Evolutionary conservation across 2,888 invertebrate genomes (phyloP).

Genomic region (Charanyca ferruginea): DNA sequence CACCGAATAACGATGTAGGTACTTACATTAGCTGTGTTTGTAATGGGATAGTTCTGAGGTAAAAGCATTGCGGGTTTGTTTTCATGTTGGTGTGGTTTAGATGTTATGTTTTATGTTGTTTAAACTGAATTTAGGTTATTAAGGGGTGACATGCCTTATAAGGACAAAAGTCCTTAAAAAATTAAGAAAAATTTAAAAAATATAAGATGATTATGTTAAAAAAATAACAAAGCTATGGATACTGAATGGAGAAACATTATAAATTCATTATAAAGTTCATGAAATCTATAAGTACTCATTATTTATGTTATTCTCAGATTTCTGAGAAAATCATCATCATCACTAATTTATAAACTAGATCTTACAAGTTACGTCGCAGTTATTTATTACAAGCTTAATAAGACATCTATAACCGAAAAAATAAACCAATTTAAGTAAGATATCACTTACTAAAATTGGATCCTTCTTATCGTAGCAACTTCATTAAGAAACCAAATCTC

Average conservation of each 20-base stretch:
- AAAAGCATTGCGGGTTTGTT: conserved; percentile 29
- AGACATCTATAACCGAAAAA: not conserved
- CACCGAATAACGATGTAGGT: conserved; percentile 38
- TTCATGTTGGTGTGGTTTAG: conserved; percentile 4
- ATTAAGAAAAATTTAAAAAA: too few species aligned
- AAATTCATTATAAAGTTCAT: not conserved
- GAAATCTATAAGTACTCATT: not conserved
- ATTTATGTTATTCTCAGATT: not conserved
- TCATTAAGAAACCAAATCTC: conserved; percentile 39
- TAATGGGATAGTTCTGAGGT: conserved; percentile 51
- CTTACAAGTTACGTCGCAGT: not conserved
- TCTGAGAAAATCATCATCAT: not conserved
- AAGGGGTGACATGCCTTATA: too few species aligned
- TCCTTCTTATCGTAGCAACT: conserved; percentile 5
- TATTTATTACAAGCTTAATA: not conserved
- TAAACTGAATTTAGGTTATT: too few species aligned
- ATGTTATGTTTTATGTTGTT: not conserved
- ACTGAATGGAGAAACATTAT: too few species aligned
- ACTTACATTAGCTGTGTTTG: conserved; percentile 42
- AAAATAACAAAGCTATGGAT: too few species aligned
- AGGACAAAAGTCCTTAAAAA: too few species aligned
- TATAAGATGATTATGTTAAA: too few species aligned
- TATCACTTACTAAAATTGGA: conserved; percentile 3
- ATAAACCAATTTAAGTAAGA: conserved; percentile 22
- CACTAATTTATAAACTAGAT: not conserved